Percentiles rank a stretch among this genome's conserved stretches.
phyloP scores from a whole-genome alignment of 2,888 invertebrate species.

The Ferdinandea cuprea region DNA sequence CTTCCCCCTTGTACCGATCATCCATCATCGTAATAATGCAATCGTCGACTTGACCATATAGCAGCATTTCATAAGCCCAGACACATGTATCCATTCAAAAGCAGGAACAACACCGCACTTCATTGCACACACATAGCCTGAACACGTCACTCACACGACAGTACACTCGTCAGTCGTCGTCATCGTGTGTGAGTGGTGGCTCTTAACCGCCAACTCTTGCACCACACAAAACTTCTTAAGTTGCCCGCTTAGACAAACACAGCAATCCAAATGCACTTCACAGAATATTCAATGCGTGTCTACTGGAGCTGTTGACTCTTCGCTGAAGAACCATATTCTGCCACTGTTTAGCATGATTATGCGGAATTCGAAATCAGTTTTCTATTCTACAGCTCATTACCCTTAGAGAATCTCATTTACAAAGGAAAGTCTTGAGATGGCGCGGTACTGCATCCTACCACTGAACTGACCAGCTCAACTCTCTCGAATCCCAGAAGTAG shows the following conservation, averaged over 20 bases:
- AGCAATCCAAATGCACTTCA: slow-evolving; percentile 42
- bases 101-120: slow-evolving; percentile 46
- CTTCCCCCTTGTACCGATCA: too few species aligned
- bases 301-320: too few species aligned
- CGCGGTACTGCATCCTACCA: neutral
- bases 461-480: slow-evolving; percentile 48
- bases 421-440: neutral
- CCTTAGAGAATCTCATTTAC: slow-evolving; percentile 58
- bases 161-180: too few species aligned
- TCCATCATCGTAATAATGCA: slow-evolving; percentile 52
- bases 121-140: slow-evolving; percentile 5
- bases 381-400: slow-evolving; percentile 71
- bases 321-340: slow-evolving; percentile 53
- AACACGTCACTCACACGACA: neutral
- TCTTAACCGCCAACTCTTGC: slow-evolving; percentile 32
- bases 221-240: slow-evolving; percentile 11
- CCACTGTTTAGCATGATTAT: slow-evolving; percentile 74
- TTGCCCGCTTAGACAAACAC: slow-evolving; percentile 40
- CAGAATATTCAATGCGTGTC: slow-evolving; percentile 15
- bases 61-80: slow-evolving; percentile 22
- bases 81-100: slow-evolving; percentile 39
- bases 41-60: slow-evolving; percentile 41
- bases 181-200: slow-evolving; percentile 15
- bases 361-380: slow-evolving; percentile 72
- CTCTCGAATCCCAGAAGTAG: slow-evolving; percentile 15